Percentiles rank a stretch among this genome's conserved stretches.
Conservation (phyloP, 1,140 invertebrate species). For the Drosophila novamexicana region DNA sequence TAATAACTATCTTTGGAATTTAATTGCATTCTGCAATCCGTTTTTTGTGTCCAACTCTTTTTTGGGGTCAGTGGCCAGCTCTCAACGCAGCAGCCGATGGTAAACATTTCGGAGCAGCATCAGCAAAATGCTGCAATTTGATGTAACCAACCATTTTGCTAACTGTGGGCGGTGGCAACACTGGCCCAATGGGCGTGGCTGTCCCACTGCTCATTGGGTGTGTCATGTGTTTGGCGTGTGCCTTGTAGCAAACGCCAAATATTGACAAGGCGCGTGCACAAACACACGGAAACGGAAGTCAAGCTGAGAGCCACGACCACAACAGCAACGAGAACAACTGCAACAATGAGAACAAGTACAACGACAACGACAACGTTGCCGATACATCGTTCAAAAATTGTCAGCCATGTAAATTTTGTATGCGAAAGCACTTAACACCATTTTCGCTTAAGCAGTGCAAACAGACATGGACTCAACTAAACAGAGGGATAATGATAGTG, state of each 20-base stretch:
- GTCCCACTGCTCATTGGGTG: not conserved
- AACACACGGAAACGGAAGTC: constrained; percentile 74
- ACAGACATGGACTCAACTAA: constrained; percentile 50
- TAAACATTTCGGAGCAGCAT: constrained; percentile 45
- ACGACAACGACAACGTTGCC: constrained; percentile 48
- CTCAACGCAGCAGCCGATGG: not conserved
- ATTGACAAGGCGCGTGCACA: constrained; percentile 74
- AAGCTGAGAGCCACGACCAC: constrained; percentile 74
- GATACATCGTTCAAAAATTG: constrained; percentile 76
- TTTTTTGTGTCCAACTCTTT: not conserved
- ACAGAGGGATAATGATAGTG: constrained; percentile 32
- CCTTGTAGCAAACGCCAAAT: constrained; percentile 72
- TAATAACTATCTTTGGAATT: constrained; percentile 6
- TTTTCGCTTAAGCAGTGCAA: constrained; percentile 79
- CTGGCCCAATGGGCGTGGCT: constrained; percentile 9
- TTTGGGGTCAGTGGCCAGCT: constrained; percentile 31
- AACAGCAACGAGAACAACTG: constrained; percentile 35
- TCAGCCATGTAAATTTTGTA: constrained; percentile 81
- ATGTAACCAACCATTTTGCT: constrained; percentile 56
- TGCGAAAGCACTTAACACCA: constrained; percentile 81
- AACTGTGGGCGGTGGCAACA: constrained; percentile 17
- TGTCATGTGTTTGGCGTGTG: constrained; percentile 45
- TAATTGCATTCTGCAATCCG: not conserved
- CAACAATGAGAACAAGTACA: constrained; percentile 29
- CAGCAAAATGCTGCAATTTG: constrained; percentile 45